Evolutionary conservation across 1,140 invertebrate genomes (phyloP).

Genomic region (Caenorhabditis remanei): DNA sequence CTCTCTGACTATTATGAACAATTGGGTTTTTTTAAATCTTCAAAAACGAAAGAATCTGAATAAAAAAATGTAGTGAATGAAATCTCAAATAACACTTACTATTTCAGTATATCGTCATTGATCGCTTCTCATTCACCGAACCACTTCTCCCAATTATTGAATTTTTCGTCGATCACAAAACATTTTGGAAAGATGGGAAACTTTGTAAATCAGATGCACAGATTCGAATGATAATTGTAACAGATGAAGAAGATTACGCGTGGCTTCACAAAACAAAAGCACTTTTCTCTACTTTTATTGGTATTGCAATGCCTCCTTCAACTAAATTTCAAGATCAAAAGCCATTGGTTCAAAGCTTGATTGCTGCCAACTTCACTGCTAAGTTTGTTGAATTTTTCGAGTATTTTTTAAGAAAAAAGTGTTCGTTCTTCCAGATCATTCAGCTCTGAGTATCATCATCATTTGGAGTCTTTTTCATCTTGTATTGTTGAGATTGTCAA

Average conservation of each 20-base stretch:
- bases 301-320: conserved; percentile 19
- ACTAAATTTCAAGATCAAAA: conserved; percentile 13
- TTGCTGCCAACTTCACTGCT: conserved; percentile 45
- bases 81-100: background rate
- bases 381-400: conserved; percentile 24
- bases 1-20: no score
- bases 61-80: no score
- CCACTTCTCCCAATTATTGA: conserved; percentile 60
- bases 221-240: conserved; percentile 33
- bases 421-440: conserved; percentile 45
- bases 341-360: conserved; percentile 42
- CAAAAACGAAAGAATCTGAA: no score
- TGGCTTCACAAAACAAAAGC: conserved; percentile 39
- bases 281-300: conserved; percentile 11
- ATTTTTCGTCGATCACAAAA: conserved; percentile 55
- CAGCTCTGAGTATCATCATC: conserved; percentile 56
- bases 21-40: no score
- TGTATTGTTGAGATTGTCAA: conserved; percentile 52
- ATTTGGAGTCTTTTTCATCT: conserved; percentile 34
- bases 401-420: background rate
- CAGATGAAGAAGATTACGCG: conserved; percentile 8
- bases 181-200: conserved; percentile 53
- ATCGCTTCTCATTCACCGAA: conserved; percentile 49
- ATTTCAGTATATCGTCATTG: conserved; percentile 56
- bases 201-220: conserved; percentile 36